A percentile compares a stretch with the other conserved stretches of the same genome.
These are phyloP conservation scores for Grammomys dolichurus DNA, from an alignment of 2,113 vertebrate genomes.

Conservation along the genomic window DNA sequence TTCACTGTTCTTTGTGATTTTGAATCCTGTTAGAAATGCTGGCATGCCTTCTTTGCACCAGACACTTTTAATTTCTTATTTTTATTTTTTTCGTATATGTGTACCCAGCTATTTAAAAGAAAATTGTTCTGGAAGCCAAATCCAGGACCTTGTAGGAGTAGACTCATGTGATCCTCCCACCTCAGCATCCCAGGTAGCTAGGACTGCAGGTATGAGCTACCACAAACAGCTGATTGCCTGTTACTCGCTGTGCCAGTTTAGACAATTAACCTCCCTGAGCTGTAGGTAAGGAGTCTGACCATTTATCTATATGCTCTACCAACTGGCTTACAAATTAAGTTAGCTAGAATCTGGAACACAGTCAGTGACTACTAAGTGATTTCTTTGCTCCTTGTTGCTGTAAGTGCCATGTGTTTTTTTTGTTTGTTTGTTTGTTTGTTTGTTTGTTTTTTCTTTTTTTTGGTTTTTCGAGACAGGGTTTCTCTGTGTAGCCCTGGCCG, in stretches of 20 bases:
- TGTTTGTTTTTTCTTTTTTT: no score
- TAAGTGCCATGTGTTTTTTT: not conserved
- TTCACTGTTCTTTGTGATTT: constrained; percentile 34
- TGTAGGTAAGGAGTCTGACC: constrained; percentile 17
- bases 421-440: no score
- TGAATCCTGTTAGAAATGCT: constrained; percentile 1
- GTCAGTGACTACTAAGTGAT: constrained; percentile 17
- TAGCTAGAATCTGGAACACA: constrained; percentile 33
- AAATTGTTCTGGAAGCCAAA: not conserved
- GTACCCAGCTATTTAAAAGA: not conserved
- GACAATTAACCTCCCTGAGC: constrained; percentile 18
- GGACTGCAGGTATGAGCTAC: not conserved
- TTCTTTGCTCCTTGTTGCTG: not conserved
- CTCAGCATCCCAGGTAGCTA: not conserved
- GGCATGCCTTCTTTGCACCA: constrained; percentile 30
- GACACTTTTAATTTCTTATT: not conserved
- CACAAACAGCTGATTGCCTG: not conserved
- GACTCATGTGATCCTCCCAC: not conserved
- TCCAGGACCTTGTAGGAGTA: not conserved
- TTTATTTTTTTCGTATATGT: not conserved
- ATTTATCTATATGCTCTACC: not conserved
- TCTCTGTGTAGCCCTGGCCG: no score
- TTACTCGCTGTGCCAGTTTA: constrained; percentile 41
- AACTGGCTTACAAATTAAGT: constrained; percentile 39
- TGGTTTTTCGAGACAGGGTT: no score